phyloP scores from a whole-genome alignment of 1,140 invertebrate species.

The Formica exsecta region DNA sequence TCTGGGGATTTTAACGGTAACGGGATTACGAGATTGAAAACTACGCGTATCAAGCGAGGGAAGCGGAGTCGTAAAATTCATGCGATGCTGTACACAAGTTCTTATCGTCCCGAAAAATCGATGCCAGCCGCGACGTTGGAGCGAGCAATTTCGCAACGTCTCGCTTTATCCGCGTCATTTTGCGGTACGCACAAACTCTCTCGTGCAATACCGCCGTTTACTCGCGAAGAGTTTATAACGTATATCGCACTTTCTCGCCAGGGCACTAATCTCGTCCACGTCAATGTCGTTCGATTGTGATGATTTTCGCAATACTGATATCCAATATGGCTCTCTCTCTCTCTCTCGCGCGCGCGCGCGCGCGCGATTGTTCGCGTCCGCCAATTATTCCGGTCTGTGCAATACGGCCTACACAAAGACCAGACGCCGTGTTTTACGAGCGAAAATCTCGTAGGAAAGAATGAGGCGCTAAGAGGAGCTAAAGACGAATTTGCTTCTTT shows the following conservation, averaged over 20 bases:
- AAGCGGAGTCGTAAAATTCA: conserved; percentile 10
- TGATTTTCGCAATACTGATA: conserved; percentile 42
- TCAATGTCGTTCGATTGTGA: conserved; percentile 22
- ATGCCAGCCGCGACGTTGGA: conserved; percentile 15
- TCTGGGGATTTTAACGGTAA: conserved; percentile 9
- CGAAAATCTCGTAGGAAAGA: conserved; percentile 17
- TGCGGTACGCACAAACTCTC: conserved; percentile 16
- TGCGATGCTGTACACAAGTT: background rate
- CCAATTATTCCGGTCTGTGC: conserved; percentile 45
- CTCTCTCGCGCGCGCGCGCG: background rate
- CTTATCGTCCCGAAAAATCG: conserved; percentile 48
- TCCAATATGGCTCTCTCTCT: background rate
- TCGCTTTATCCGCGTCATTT: conserved; percentile 31
- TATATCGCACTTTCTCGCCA: conserved; percentile 28
- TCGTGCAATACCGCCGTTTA: background rate
- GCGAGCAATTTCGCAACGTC: conserved; percentile 2
- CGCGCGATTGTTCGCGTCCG: conserved; percentile 34
- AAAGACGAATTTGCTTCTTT: conserved; percentile 58
- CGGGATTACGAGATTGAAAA: conserved; percentile 42
- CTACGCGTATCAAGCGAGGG: conserved; percentile 8
- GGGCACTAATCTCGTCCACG: conserved; percentile 27
- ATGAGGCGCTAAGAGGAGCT: conserved; percentile 11
- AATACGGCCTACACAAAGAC: conserved; percentile 27
- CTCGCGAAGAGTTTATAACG: background rate
- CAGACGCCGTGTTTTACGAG: conserved; percentile 13